Percentiles rank a stretch among this genome's conserved stretches.
Conservation (phyloP, 2,113 vertebrate species). For the Coptodon bakossiorum region DNA sequence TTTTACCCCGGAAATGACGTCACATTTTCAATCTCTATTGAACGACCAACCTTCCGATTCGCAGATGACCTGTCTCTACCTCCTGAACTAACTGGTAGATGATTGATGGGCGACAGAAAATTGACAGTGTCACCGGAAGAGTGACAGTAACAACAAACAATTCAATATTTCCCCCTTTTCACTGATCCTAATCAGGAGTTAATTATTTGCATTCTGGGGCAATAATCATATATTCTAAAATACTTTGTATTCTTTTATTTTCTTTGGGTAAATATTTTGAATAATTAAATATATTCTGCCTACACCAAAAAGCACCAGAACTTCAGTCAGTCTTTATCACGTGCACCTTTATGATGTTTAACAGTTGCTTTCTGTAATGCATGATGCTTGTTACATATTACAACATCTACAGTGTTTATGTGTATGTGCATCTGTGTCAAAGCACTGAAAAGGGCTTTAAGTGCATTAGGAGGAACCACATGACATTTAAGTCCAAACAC, state of each 20-base stretch:
- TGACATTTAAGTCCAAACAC: conserved; percentile 31
- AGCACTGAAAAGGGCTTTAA: conserved; percentile 5
- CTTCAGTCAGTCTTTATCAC: neutral
- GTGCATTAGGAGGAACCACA: conserved; percentile 18
- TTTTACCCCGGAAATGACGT: too few relatives aligned
- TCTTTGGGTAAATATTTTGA: neutral
- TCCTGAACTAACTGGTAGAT: neutral
- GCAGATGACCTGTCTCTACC: neutral
- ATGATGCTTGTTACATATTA: neutral
- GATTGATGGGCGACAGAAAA: neutral
- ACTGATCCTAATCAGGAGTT: neutral
- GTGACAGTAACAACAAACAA: neutral
- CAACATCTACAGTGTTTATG: neutral
- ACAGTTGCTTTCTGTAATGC: neutral
- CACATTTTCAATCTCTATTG: neutral
- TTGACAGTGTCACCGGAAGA: neutral
- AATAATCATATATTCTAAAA: neutral
- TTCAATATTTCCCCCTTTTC: neutral
- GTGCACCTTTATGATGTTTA: neutral
- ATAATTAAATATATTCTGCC: neutral
- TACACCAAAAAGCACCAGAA: neutral
- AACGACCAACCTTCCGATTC: neutral
- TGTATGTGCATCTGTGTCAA: neutral
- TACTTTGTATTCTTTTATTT: neutral
- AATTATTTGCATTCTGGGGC: neutral